These are phyloP conservation scores for Raphicerus campestris DNA, from an alignment of 2,113 vertebrate species.

Conservation along the genomic window DNA sequence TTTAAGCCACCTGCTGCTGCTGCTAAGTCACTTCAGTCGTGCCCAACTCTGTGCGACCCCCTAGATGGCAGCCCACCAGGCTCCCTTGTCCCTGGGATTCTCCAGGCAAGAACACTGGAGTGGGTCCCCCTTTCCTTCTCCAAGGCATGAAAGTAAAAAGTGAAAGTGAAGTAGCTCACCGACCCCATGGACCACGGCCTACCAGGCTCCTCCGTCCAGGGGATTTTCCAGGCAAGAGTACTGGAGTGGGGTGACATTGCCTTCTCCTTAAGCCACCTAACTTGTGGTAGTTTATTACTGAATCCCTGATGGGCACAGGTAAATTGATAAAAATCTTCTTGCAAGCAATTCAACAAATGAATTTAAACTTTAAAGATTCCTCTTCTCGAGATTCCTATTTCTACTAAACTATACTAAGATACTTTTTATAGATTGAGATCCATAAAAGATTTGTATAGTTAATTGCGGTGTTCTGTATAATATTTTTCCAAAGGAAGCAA, in stretches of 20 bases:
- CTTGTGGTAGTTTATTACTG: not conserved
- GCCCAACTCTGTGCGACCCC: not conserved
- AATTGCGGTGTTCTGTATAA: not conserved
- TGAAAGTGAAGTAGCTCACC: too few relatives aligned
- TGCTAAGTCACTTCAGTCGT: not conserved
- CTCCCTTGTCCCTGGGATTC: too few relatives aligned
- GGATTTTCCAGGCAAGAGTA: too few relatives aligned
- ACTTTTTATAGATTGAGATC: not conserved
- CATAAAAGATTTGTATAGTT: not conserved
- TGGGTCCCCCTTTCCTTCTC: too few relatives aligned
- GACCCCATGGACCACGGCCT: too few relatives aligned
- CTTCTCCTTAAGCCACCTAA: not conserved
- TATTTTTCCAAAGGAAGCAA: not conserved
- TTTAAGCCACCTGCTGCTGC: not conserved
- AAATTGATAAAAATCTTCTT: not conserved
- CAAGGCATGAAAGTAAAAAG: too few relatives aligned
- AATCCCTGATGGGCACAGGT: not conserved
- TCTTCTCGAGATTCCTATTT: not conserved
- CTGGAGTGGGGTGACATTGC: too few relatives aligned
- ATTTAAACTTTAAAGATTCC: not conserved
- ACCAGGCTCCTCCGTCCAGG: too few relatives aligned
- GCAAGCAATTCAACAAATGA: not conserved
- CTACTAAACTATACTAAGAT: not conserved
- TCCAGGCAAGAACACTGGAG: too few relatives aligned
- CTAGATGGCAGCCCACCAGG: too few relatives aligned